Evolutionary conservation across 1,140 invertebrate species (phyloP), one percentile per base, ranked within the genome.

Genomic region (Camponotus vicinus): DNA sequence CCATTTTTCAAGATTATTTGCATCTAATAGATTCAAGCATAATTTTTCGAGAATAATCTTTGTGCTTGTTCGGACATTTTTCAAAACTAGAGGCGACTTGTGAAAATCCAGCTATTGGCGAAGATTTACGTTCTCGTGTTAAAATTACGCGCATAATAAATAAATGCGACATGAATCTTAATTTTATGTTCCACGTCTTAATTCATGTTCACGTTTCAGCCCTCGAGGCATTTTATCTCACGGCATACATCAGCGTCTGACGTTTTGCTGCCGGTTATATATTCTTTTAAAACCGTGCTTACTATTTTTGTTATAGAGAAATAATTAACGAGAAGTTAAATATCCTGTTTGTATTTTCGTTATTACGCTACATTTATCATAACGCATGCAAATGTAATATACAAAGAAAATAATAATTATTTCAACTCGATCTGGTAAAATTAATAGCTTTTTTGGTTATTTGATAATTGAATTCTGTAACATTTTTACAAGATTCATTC

Each of bases 181-280:
- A 82, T 82, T 57, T 82, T 37, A 59, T 21, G 79, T 73, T 73
- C 34, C 52, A 61, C 18, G 37, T 73, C 67, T 82, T 73, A 73
- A 82, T 73, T 82, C 69, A 45, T 73, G 21, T 82, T 55, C 59
- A 73, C 79, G 40, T 82, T 73, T 59, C 67, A 71, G 40, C 9
- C 52, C 37, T 52, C 49, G 78, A n/a, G 52, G 45, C 52, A 45
- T 82, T 82, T 73, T 73, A 82, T 82, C 79, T 82, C 79, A 82
- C 79, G 79, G 8, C 67, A 82, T 42, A 15, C 18, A 82, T 82
- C 79, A 55, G 34, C 7, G 32, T 45, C 18, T 27, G 71, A 32
- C 37, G 13, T 71, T 52, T 21, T 70, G 18, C 9, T 32, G 8
- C 52, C 21, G 67, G 18, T 34, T 82, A 42, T 45, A 52, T 52